Base-by-base conservation (phyloP, 37 sponge, comb jelly and placozoan genomes). In the Oopsacas minuta region DNA sequence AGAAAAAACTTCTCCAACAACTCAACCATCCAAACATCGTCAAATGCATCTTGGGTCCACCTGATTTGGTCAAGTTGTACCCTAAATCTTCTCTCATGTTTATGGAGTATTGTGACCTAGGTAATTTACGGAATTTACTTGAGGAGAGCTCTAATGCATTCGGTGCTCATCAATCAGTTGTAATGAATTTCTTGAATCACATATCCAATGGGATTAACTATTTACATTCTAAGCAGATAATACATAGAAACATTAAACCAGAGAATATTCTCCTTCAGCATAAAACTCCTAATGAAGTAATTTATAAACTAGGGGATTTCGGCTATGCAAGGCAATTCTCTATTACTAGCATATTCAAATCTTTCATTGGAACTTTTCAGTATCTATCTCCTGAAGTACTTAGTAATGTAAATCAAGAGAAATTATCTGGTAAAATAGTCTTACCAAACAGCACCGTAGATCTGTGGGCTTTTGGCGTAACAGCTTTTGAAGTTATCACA, bases 271-370 rank as follows among this genome's bases (percentile, higher is more conserved):
- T 61, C 28, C 75, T 61, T 32, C 75, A 61, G 3, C 75, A 61
- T 3, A 5, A 20, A n/a, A 61, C 3, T n/a, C 75, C 7, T 25
- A 61, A 61, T 61, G 30, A 61, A 25, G 28, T 61, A 5, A 61
- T 61, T n/a, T 61, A 61, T 61, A 61, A 61, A n/a, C 75, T 61
- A 3, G 75, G 17, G 30, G 75, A 61, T 61, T 61, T 61, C 75
- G 75, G 75, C 1, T 61, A 61, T n/a, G 75, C 75, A 20, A 3
- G 22, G 5, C 75, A 61, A 61, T 61, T 61, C 28, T 61, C 75
- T 32, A 34, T 61, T 10, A 20, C 22, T 3, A 61, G 75, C 75
- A 61, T 32, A 32, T 61, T 61, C 28, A 61, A 61, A 61, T 61
- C 75, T 3, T 61, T 61, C 28, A n/a, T 61, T n/a, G 75, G 75